phyloP scores from a whole-genome alignment of 2,113 vertebrate species.

The Carassius carassius region DNA sequence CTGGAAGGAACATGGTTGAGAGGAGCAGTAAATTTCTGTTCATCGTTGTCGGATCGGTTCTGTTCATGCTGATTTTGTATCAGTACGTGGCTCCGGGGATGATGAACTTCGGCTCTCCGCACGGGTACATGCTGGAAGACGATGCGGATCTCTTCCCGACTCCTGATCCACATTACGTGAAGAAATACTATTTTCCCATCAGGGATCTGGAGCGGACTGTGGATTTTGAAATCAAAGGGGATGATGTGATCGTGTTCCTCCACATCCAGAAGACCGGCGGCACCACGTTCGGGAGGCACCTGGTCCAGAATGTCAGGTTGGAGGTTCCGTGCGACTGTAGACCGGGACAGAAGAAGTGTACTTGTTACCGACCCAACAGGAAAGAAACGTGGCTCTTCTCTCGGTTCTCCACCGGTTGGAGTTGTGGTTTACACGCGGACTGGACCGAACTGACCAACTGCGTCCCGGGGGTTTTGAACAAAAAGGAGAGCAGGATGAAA shows the following conservation, averaged over 20 bases:
- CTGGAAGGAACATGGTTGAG: conserved; percentile 98
- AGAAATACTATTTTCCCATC: conserved; percentile 98
- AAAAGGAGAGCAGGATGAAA: conserved; percentile 75
- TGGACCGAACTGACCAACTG: conserved; percentile 99
- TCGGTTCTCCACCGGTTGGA: conserved; percentile 98
- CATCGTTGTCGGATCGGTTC: conserved; percentile 94
- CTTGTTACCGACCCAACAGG: conserved; percentile 96
- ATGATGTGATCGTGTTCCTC: conserved; percentile 97
- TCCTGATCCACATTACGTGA: conserved; percentile 97
- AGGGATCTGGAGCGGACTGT: conserved; percentile 75
- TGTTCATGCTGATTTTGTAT: conserved; percentile 98
- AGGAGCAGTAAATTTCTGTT: conserved; percentile 98
- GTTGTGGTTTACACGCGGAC: conserved; percentile 98
- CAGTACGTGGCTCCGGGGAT: conserved; percentile 98
- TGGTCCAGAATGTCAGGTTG: conserved; percentile 95
- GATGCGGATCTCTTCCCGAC: conserved; percentile 94
- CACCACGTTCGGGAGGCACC: conserved; percentile 96
- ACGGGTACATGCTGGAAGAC: conserved; percentile 84
- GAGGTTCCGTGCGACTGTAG: conserved; percentile 97
- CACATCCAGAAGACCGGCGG: conserved; percentile 99
- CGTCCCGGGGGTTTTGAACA: conserved; percentile 93
- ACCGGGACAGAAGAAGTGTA: conserved; percentile 99
- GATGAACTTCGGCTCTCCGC: conserved; percentile 89
- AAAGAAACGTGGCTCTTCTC: conserved; percentile 98
- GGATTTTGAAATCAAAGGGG: conserved; percentile 96